Conservation (phyloP, 2,797 vertebrate species). For the Lepilemur ruficaudatus region DNA sequence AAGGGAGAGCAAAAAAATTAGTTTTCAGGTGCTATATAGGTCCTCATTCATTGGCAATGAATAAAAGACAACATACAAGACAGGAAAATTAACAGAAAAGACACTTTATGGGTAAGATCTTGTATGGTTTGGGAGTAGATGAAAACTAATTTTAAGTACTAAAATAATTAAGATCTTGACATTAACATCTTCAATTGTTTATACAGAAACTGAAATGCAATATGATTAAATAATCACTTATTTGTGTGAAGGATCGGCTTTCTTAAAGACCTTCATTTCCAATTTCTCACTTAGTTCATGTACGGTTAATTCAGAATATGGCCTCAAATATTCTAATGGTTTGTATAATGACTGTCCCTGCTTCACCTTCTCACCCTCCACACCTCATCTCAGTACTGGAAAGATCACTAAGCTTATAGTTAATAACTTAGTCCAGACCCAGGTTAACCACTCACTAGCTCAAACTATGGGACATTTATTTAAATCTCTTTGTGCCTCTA, state of each 20-base stretch:
- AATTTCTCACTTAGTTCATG: neutral
- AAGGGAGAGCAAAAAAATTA: slow-evolving; percentile 6
- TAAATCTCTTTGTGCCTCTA: neutral
- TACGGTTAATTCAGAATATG: neutral
- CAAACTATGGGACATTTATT: neutral
- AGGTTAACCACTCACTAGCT: neutral
- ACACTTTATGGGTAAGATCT: neutral
- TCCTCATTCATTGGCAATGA: neutral
- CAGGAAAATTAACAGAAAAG: neutral
- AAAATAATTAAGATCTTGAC: neutral
- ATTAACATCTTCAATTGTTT: neutral
- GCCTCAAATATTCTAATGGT: neutral
- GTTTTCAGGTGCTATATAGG: neutral
- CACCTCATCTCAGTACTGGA: neutral
- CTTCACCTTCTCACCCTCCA: neutral
- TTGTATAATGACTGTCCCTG: neutral
- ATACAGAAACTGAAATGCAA: neutral
- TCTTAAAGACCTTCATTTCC: neutral
- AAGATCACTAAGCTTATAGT: neutral
- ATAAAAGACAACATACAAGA: neutral
- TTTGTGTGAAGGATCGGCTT: neutral
- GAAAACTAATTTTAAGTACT: neutral
- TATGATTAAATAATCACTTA: neutral
- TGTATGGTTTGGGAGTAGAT: neutral
- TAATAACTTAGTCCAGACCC: neutral